Evolutionary conservation across 1,140 invertebrate species (phyloP), one percentile per base, ranked within the genome.

Genomic region (Meloidogyne chitwoodi): DNA sequence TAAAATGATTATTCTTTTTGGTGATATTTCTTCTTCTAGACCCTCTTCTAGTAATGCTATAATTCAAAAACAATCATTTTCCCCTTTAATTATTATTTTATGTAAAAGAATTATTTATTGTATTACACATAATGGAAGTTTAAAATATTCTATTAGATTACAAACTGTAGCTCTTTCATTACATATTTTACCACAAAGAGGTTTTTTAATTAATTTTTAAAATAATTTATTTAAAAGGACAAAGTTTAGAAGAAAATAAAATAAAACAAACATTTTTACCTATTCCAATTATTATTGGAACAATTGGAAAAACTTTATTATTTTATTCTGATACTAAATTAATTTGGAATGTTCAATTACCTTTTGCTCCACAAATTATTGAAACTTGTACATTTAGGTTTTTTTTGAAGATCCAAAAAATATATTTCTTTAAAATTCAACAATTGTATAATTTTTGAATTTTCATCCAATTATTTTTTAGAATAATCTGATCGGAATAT

Each of bases 41-140:
- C 56, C 29, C 29, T 38, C 71, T 31, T 63, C 71, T 38, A 56
- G 48, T 56, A n/a, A 8, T 38, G 10, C 0, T 38, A 6, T 14
- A 11, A 48, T 48, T 19, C 10, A 48, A 48, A 48, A 56, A 56
- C 19, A 56, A 3, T 4, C 79, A 19, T 34, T 82, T 26, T 79
- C 83, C 44, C 81, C 81, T 16, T 82, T 80, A n/a, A 82, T 82
- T 24, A 31, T 84, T 29, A 75, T 82, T 24, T 44, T 84, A 19
- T 84, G 82, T 27, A 72, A 75, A 68, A 41, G 81, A 27, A 68
- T 44, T 4, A n/a, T 82, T n/a, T 81, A 75, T 34, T 82, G 83
- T 74, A 29, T 82, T 27, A 82, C 81, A 14, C 79, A 84, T n/a
- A 81, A 81, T n/a, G 81, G 81, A 26, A 79, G 41, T 26, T 73